Evolutionary conservation across 2,113 vertebrate genomes (phyloP), one percentile per base, ranked within the genome.

Genomic region (Rhea pennata): DNA sequence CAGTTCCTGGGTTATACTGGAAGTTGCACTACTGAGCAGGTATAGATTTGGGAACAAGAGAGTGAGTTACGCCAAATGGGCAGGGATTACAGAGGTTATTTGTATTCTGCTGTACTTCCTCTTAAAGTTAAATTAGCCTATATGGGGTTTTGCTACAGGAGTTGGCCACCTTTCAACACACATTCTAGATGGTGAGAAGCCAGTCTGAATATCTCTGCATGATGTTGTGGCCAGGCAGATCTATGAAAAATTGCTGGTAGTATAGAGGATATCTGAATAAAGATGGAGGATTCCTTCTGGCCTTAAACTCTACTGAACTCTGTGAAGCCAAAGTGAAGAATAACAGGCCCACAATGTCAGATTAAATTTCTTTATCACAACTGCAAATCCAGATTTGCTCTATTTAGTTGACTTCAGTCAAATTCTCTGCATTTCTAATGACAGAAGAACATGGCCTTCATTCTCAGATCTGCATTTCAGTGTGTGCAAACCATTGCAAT

Each of bases 341-440:
- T 3, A 67, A 29, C 15, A 46, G n/a, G 5, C 73, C 4, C 31
- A 8, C 11, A 59, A 16, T 12, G 39, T 7, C 4, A 0, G 36
- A 9, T 69, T 65, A 10, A 14, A 27, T 46, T 17, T 64, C 40
- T 48, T 78, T 64, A 21, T 71, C 21, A 27, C 1, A 1, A 24
- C 0, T 15, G 0, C 39, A 42, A 83, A 69, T 42, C n/a, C 23
- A n/a, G 12, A 72, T 56, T 69, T 59, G 50, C 5, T 22, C 29
- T 24, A 2, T 22, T 48, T 31, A 22, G 4, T 71, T 77, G 22
- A 22, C 15, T 76, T 42, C 5, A 29, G 9, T 54, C 29, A 31
- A n/a, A n/a, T 64, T 64, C 44, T 46, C 44, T 46, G 44, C 14
- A 46, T 46, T 46, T 46, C 15, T 46, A 46, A 15, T 46, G 44